A percentile compares a stretch with the other conserved stretches of the same genome.
These are phyloP conservation scores for Anaspis maculata DNA, from an alignment of 2,888 invertebrate genomes.

Conservation along the genomic window DNA sequence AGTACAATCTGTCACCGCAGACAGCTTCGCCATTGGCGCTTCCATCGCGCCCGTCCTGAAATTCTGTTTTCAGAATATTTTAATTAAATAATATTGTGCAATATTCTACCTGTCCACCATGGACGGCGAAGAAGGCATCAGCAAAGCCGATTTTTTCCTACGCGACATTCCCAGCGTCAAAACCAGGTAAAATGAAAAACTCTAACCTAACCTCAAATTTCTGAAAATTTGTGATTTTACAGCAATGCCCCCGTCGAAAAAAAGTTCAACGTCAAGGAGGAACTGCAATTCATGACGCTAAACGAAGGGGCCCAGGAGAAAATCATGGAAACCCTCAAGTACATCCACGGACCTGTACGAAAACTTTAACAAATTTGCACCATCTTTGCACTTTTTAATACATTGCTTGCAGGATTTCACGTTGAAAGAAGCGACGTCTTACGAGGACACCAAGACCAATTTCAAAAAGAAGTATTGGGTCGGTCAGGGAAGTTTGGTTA, in stretches of 20 bases:
- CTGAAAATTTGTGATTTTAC: conserved; percentile 4
- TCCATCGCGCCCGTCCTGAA: too few relatives aligned
- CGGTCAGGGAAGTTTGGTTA: conserved; percentile 65
- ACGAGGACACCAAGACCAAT: conserved; percentile 59
- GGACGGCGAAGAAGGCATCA: conserved; percentile 34
- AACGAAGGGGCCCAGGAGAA: conserved; percentile 62
- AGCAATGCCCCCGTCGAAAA: conserved; percentile 10
- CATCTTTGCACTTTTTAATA: too few relatives aligned
- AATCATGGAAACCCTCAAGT: conserved; percentile 64
- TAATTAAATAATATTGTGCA: conserved; percentile 9
- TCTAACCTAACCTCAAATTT: conserved; percentile 11
- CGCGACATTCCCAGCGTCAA: conserved; percentile 54
- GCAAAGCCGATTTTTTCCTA: conserved; percentile 57
- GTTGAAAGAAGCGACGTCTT: conserved; percentile 41
- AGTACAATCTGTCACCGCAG: too few relatives aligned
- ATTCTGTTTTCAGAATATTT: too few relatives aligned
- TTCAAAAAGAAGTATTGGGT: conserved; percentile 68
- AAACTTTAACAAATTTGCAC: conserved; percentile 2
- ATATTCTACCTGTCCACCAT: conserved; percentile 1
- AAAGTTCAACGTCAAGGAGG: conserved; percentile 53
- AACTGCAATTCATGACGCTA: conserved; percentile 64
- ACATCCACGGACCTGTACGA: conserved; percentile 67
- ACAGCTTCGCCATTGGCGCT: too few relatives aligned
- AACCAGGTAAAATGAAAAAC: conserved; percentile 43
- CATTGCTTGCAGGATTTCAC: conserved; percentile 43